Conservation (phyloP, 2,888 invertebrate genomes). For the Lingula anatina region DNA sequence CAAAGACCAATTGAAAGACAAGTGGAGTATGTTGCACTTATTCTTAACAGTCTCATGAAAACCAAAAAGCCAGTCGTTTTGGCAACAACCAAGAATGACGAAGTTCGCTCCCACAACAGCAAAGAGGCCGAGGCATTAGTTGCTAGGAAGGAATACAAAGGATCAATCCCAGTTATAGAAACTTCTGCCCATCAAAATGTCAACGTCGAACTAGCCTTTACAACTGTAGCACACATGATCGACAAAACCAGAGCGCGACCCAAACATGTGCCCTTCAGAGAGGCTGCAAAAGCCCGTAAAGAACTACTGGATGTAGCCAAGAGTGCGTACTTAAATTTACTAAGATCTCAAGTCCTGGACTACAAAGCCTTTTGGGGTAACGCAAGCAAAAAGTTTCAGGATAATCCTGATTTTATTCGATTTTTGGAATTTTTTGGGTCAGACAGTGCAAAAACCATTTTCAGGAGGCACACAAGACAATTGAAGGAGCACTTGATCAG, state of each 20-base stretch:
- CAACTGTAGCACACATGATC: slow-evolving; percentile 84
- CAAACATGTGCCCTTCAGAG: slow-evolving; percentile 64
- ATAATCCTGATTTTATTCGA: slow-evolving; percentile 82
- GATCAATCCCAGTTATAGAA: slow-evolving; percentile 76
- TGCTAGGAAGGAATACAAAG: slow-evolving; percentile 83
- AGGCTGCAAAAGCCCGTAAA: slow-evolving; percentile 78
- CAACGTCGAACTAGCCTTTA: slow-evolving; percentile 84
- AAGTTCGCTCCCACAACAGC: slow-evolving; percentile 68
- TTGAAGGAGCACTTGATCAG: slow-evolving; percentile 70
- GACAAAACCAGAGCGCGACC: slow-evolving; percentile 74
- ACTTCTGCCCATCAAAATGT: slow-evolving; percentile 94
- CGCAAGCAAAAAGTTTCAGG: slow-evolving; percentile 75
- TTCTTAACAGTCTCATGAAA: slow-evolving; percentile 80
- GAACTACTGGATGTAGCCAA: slow-evolving; percentile 85
- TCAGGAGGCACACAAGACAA: slow-evolving; percentile 73
- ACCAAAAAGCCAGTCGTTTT: slow-evolving; percentile 92
- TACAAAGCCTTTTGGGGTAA: slow-evolving; percentile 63
- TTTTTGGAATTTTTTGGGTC: slow-evolving; percentile 82
- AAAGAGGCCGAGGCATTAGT: slow-evolving; percentile 81
- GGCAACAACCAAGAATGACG: slow-evolving; percentile 94
- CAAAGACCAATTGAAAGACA: slow-evolving; percentile 84
- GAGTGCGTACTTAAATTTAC: slow-evolving; percentile 82
- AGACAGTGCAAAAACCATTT: slow-evolving; percentile 73
- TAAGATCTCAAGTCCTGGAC: slow-evolving; percentile 75
- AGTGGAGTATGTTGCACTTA: slow-evolving; percentile 64